A percentile compares a stretch with the other conserved stretches of the same genome.
Conservation (phyloP, 2,888 invertebrate species). For the Zelleria hepariella region DNA sequence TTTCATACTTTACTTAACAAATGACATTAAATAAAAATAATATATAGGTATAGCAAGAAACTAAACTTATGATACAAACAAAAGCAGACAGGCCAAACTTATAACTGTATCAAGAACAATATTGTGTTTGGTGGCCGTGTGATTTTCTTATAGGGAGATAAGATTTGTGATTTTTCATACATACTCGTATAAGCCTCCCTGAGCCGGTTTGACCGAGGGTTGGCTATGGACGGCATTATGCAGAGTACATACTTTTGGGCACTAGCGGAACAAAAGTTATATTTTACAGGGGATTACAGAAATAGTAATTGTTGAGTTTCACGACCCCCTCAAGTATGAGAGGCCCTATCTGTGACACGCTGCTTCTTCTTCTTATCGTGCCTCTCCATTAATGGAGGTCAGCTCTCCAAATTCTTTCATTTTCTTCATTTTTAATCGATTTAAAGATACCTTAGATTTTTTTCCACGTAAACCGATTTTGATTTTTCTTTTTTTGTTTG, state of each 20-base stretch:
- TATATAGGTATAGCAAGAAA: not conserved
- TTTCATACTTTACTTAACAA: too few relatives aligned
- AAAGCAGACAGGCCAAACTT: not conserved
- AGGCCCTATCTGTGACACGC: too few relatives aligned
- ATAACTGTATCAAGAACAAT: not conserved
- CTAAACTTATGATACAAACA: not conserved
- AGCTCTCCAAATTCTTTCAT: too few relatives aligned
- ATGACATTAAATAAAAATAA: not conserved
- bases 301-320: not conserved
- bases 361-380: too few relatives aligned
- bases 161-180: conserved; percentile 53
- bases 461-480: too few relatives aligned
- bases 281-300: not conserved
- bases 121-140: conserved; percentile 41
- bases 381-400: too few relatives aligned
- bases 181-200: conserved; percentile 46
- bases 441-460: too few relatives aligned
- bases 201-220: conserved; percentile 47
- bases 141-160: conserved; percentile 55
- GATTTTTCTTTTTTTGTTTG: too few relatives aligned
- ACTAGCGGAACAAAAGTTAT: not conserved
- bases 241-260: not conserved
- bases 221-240: conserved; percentile 7
- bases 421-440: too few relatives aligned
- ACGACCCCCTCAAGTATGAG: too few relatives aligned